Evolutionary conservation across 2,113 vertebrate species (phyloP).

Genomic region (Puffinus mauretanicus): DNA sequence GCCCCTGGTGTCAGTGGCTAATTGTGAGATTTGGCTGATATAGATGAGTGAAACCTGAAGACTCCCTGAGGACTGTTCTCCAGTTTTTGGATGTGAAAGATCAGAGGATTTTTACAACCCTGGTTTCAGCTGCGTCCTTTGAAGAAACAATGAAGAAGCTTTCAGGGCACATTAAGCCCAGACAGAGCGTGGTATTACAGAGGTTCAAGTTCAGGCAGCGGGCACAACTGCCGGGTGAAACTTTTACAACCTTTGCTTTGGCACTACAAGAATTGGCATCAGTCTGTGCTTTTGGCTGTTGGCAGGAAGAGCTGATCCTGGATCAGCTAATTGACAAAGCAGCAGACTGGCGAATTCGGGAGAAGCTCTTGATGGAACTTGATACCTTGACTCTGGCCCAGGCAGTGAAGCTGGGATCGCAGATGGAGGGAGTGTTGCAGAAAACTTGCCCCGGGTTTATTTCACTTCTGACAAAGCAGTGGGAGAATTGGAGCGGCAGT

Average conservation of each 20-base stretch:
- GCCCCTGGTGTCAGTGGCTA: neutral
- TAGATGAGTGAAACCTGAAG: neutral
- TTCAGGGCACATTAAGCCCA: neutral
- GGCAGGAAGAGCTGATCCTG: constrained; percentile 41
- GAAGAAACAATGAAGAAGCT: constrained; percentile 29
- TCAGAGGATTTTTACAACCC: neutral
- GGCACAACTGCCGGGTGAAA: constrained; percentile 34
- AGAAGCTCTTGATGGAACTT: neutral
- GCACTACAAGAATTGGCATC: constrained; percentile 6
- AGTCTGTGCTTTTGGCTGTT: constrained; percentile 38
- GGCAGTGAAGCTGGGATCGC: neutral
- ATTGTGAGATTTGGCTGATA: neutral
- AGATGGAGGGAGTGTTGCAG: constrained; percentile 19
- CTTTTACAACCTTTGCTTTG: neutral
- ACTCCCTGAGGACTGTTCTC: neutral
- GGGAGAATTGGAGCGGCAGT: neutral
- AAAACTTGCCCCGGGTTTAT: neutral
- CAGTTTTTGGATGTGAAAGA: neutral
- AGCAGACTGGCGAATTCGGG: neutral
- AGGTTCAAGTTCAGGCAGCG: constrained; percentile 24
- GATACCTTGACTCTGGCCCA: neutral
- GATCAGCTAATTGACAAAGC: constrained; percentile 19
- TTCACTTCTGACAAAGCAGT: neutral
- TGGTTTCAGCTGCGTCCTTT: neutral
- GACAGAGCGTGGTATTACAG: neutral